A percentile compares a stretch with the other conserved stretches of the same genome.
phyloP scores from a whole-genome alignment of 2,797 vertebrate species.

The Smutsia gigantea region DNA sequence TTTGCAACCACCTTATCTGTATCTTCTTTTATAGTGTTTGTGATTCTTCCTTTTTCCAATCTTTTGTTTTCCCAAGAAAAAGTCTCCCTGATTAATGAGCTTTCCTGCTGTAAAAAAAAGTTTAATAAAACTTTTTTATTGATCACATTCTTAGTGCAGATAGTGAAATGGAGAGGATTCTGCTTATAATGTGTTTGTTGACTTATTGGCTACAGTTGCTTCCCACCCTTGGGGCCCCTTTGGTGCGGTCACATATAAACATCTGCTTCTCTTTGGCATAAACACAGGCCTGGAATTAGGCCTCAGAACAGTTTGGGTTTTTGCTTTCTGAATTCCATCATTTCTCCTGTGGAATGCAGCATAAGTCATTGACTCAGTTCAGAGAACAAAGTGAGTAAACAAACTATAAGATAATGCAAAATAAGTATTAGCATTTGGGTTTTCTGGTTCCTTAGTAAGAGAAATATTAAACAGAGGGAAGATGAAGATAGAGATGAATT shows the following conservation, averaged over 20 bases:
- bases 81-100: rapidly evolving
- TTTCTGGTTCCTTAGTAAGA: background rate
- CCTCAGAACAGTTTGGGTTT: conserved; percentile 58
- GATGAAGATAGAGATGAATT: background rate
- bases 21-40: background rate
- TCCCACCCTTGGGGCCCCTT: conserved; percentile 47
- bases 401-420: conserved; percentile 50
- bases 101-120: background rate
- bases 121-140: background rate
- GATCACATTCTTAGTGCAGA: background rate
- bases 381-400: conserved; percentile 62
- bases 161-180: background rate
- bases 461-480: background rate
- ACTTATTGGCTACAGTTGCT: conserved; percentile 16
- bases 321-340: conserved; percentile 70
- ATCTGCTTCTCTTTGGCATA: conserved; percentile 66
- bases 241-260: conserved; percentile 42
- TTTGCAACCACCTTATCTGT: background rate
- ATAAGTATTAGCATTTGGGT: background rate
- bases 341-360: conserved; percentile 64
- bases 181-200: background rate
- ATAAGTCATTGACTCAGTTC: conserved; percentile 31
- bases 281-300: conserved; percentile 71
- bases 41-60: background rate
- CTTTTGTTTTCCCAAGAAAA: background rate